These are phyloP conservation scores for Syncerus caffer DNA, from an alignment of 2,797 vertebrate genomes.

Conservation along the genomic window DNA sequence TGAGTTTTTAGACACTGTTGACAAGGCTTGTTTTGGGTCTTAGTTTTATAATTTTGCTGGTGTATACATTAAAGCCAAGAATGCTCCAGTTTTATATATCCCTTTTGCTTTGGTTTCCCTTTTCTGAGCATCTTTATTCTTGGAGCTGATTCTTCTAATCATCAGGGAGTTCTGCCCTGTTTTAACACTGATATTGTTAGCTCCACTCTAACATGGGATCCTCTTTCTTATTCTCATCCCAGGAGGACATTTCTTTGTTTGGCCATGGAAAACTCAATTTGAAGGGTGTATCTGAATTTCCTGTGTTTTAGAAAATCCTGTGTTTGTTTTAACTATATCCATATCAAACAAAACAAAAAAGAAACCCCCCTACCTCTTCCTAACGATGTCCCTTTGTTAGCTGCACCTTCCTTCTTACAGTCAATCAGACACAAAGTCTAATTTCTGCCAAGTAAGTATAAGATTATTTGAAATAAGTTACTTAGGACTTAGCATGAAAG, in stretches of 20 bases:
- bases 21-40: neutral
- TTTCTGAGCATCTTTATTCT: neutral
- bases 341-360: neutral
- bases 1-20: neutral
- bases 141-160: neutral
- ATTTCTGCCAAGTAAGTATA: neutral
- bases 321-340: neutral
- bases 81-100: neutral
- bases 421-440: neutral
- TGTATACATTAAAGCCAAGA: neutral
- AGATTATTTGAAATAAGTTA: neutral
- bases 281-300: neutral
- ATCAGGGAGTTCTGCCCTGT: neutral
- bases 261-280: neutral
- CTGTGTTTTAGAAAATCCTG: neutral
- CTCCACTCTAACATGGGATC: neutral
- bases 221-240: neutral
- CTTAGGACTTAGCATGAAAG: neutral
- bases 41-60: neutral
- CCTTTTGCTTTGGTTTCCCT: too few relatives aligned
- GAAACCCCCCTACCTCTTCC: neutral
- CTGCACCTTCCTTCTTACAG: neutral
- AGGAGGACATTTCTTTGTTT: neutral
- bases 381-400: neutral
- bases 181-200: neutral